These are phyloP conservation scores for Megaceryle alcyon DNA, from an alignment of 2,797 vertebrate genomes.

Conservation along the genomic window DNA sequence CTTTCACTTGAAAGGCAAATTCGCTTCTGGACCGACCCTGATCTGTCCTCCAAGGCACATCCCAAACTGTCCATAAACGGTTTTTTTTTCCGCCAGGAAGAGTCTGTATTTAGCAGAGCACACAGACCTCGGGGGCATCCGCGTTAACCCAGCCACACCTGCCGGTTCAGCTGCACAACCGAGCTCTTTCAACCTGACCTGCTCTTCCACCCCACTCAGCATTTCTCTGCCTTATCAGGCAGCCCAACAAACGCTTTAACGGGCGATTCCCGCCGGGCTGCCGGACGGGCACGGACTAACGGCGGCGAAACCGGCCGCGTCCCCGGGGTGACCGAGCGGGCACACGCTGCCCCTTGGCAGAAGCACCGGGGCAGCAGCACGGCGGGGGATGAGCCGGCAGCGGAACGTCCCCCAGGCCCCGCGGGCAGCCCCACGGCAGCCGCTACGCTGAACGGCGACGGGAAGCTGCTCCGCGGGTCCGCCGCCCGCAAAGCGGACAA, in stretches of 20 bases:
- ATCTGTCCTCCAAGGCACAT: background rate
- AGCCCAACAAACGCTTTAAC: background rate
- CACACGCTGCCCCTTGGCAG: no score
- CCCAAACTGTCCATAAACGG: no score
- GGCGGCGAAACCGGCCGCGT: background rate
- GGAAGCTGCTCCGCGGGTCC: no score
- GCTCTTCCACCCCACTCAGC: background rate
- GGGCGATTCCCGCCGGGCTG: background rate
- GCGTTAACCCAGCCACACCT: rapidly evolving
- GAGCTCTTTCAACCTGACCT: rapidly evolving
- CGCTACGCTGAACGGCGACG: no score
- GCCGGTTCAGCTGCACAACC: rapidly evolving
- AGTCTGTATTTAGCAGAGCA: no score
- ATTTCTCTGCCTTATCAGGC: rapidly evolving
- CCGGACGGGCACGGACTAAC: rapidly evolving
- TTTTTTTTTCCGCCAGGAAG: no score
- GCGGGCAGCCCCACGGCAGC: no score
- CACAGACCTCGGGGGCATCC: no score
- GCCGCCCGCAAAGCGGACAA: no score
- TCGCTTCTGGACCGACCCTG: rapidly evolving
- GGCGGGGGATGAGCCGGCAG: no score
- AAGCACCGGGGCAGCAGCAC: no score
- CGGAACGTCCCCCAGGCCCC: no score
- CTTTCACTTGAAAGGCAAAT: rapidly evolving
- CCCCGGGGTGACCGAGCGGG: background rate